Evolutionary conservation across 2,113 vertebrate species (phyloP).

Genomic region (Psettodes erumei): DNA sequence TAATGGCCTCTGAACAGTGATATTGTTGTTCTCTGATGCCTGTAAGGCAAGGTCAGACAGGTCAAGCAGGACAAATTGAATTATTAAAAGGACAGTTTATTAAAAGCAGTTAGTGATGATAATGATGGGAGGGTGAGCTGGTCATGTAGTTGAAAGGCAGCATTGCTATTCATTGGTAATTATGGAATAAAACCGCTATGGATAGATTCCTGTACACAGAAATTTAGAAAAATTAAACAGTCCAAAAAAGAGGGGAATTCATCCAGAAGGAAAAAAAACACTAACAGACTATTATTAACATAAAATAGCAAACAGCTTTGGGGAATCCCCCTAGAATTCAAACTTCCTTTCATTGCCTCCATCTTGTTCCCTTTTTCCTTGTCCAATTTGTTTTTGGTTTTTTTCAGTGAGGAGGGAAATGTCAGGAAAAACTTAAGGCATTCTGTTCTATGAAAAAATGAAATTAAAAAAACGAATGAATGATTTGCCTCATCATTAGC

Average conservation of each 20-base stretch:
- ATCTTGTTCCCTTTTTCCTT: neutral
- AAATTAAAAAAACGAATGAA: neutral
- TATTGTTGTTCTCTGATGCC: conserved; percentile 54
- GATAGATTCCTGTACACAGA: conserved; percentile 44
- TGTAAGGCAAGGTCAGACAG: conserved; percentile 53
- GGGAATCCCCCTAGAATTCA: conserved; percentile 29
- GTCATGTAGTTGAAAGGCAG: conserved; percentile 27
- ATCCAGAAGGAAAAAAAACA: conserved; percentile 15
- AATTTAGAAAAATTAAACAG: conserved; percentile 36
- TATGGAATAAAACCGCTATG: conserved; percentile 61
- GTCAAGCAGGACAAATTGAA: conserved; percentile 66
- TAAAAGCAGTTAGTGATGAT: conserved; percentile 52
- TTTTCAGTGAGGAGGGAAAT: neutral
- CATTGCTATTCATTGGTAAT: conserved; percentile 44
- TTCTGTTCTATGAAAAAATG: conserved; percentile 20
- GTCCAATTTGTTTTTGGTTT: conserved; percentile 18
- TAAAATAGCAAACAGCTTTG: neutral
- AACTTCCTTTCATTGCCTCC: neutral
- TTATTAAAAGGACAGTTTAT: conserved; percentile 58
- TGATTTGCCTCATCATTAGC: conserved; percentile 2
- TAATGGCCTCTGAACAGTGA: conserved; percentile 46
- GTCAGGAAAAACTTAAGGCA: neutral
- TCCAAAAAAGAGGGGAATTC: conserved; percentile 16
- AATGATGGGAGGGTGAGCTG: conserved; percentile 2
- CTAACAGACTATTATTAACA: conserved; percentile 34